Base-by-base conservation (phyloP, 2,113 vertebrate genomes). In the Cnemophilus loriae region DNA sequence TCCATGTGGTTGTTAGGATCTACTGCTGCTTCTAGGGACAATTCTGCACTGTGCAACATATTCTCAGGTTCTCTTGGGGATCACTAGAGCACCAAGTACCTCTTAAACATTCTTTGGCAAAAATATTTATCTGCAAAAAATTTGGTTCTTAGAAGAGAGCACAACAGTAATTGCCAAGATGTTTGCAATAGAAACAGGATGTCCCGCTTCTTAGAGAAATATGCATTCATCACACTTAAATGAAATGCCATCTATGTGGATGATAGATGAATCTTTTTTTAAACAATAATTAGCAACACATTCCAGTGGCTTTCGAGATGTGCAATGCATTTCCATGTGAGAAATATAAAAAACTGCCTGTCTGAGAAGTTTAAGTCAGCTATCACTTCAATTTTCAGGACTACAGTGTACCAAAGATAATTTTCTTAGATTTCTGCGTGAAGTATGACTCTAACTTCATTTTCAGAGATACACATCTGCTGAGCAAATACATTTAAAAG, bases 161-260 rank as follows among this genome's bases (percentile, higher is more conserved):
- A 85, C 80, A 73, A 68, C 69, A 93, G 61, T 91, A 97, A 96
- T 49, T 91, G 89, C 75, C 93, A 95, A 96, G 77, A 96, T 80
- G 28, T 42, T 91, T 86, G 63, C 70, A 81, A 88, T 5, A 93
- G 26, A 87, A 93, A 90, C 75, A 94, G 67, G 13, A 95, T 73
- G 60, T 37, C 57, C 35, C 59, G 35, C 78, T 89, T 95, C 79
- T 97, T 95, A 85, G 42, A 94, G 75, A 96, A 97, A 97, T 50
- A 84, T 9, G 46, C 91, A 97, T 97, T 98, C 89, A 95, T 97
- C 93, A 97, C 70, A 95, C 80, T 97, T 97, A 93, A 95, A 93
- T 11, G 9, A 97, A 93, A 96, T 84, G 89, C 80, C 95, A 95
- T 83, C 84, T 39, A 32, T 52, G 47, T 53, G 4, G 18, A 94